A percentile compares a stretch with the other conserved stretches of the same genome.
These are phyloP conservation scores for Drosophila willistoni DNA, from an alignment of 1,140 invertebrate species.

Conservation along the genomic window DNA sequence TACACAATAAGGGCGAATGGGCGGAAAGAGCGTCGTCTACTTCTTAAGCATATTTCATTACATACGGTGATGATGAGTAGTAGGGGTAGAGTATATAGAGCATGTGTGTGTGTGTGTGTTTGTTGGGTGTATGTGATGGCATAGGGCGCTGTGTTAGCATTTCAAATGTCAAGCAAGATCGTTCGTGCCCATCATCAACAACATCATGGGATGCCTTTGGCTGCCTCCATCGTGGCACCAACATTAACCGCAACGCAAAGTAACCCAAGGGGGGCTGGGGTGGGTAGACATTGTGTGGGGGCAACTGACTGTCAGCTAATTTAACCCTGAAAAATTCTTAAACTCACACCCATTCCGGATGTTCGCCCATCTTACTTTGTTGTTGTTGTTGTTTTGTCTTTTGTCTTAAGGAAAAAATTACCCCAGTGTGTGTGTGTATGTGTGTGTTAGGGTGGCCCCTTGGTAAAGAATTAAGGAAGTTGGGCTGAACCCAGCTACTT, in stretches of 20 bases:
- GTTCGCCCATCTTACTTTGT: slow-evolving; percentile 18
- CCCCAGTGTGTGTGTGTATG: neutral
- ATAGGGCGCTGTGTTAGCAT: slow-evolving; percentile 14
- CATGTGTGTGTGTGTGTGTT: no score
- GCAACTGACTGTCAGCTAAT: slow-evolving; percentile 66
- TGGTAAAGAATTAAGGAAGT: slow-evolving; percentile 2
- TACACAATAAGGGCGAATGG: neutral
- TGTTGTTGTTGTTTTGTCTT: slow-evolving; percentile 2
- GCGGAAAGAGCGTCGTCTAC: slow-evolving; percentile 18
- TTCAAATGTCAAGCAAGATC: slow-evolving; percentile 74
- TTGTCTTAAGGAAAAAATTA: slow-evolving; percentile 6
- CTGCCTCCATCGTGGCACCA: slow-evolving; percentile 33
- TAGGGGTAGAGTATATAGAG: neutral
- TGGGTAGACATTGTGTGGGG: neutral
- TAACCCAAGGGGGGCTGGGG: slow-evolving; percentile 22
- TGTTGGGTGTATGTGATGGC: no score
- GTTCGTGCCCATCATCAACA: slow-evolving; percentile 55
- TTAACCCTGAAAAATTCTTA: slow-evolving; percentile 60
- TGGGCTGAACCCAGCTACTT: neutral
- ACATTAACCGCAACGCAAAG: slow-evolving; percentile 69
- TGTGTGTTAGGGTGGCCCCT: neutral
- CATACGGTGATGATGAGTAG: slow-evolving; percentile 35
- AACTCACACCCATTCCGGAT: slow-evolving; percentile 21
- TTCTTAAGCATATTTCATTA: slow-evolving; percentile 79
- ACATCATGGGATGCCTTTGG: slow-evolving; percentile 9